Evolutionary conservation across 2,113 vertebrate genomes (phyloP).

Genomic region (Cebus imitator): DNA sequence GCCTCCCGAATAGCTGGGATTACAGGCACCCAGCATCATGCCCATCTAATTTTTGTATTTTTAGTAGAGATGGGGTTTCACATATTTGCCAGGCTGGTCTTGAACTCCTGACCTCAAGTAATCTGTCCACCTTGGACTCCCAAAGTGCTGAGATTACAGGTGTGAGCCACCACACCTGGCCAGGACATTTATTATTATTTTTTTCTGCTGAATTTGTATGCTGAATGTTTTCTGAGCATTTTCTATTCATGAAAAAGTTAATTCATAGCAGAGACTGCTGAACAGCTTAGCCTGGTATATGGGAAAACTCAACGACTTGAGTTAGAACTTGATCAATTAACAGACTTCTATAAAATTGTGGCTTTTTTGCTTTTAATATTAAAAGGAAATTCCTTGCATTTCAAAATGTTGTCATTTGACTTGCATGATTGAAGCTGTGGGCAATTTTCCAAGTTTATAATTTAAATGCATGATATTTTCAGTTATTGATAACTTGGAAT

Average conservation of each 20-base stretch:
- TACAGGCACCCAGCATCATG: no score
- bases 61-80: no score
- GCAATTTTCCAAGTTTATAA: background rate
- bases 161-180: no score
- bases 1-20: no score
- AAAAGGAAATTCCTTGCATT: background rate
- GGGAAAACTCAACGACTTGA: background rate
- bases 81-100: no score
- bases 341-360: background rate
- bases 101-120: no score
- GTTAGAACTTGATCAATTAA: background rate
- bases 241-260: background rate
- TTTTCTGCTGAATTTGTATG: background rate
- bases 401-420: background rate
- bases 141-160: no score
- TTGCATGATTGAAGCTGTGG: background rate
- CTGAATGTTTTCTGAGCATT: background rate
- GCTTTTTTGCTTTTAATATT: background rate
- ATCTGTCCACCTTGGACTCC: no score
- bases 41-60: no score
- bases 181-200: no score
- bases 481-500: background rate
- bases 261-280: background rate
- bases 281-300: background rate
- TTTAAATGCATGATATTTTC: background rate